A percentile compares a stretch with the other conserved stretches of the same genome.
phyloP scores from a whole-genome alignment of 2,113 vertebrate species.

The Festucalex cinctus region DNA sequence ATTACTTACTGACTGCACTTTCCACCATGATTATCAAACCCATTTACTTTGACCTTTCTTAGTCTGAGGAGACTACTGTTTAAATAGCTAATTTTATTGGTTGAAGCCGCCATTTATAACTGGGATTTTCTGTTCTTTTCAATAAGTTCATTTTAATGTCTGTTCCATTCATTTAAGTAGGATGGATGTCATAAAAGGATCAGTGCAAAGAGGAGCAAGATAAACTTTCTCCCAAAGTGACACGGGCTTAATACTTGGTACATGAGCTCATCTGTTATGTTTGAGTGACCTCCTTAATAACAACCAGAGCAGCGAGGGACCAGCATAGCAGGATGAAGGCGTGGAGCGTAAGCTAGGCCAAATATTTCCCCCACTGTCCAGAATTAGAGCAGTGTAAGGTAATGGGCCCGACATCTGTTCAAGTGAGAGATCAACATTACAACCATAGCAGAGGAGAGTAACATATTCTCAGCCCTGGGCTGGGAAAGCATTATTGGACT shows the following conservation, averaged over 20 bases:
- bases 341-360: slow-evolving; percentile 21
- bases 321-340: slow-evolving; percentile 29
- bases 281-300: slow-evolving; percentile 57
- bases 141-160: slow-evolving; percentile 11
- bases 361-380: slow-evolving; percentile 25
- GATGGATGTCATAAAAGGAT: slow-evolving; percentile 39
- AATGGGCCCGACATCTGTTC: slow-evolving; percentile 56
- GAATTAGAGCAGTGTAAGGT: slow-evolving; percentile 59
- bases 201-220: slow-evolving; percentile 38
- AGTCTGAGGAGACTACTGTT: not conserved
- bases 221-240: slow-evolving; percentile 55
- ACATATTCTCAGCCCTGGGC: slow-evolving; percentile 42
- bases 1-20: not conserved
- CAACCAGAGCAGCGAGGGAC: slow-evolving; percentile 56
- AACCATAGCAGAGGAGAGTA: slow-evolving; percentile 52
- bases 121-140: slow-evolving; percentile 11
- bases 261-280: slow-evolving; percentile 69
- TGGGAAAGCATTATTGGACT: slow-evolving; percentile 46
- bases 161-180: slow-evolving; percentile 27
- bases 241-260: slow-evolving; percentile 53
- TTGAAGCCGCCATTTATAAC: slow-evolving; percentile 14
- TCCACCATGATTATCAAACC: not conserved
- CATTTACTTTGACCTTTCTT: slow-evolving; percentile 7
- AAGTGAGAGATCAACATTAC: slow-evolving; percentile 52
- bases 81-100: slow-evolving; percentile 8